These are phyloP conservation scores for Rachycentron canadum DNA, from an alignment of 2,797 vertebrate species.

Conservation along the genomic window DNA sequence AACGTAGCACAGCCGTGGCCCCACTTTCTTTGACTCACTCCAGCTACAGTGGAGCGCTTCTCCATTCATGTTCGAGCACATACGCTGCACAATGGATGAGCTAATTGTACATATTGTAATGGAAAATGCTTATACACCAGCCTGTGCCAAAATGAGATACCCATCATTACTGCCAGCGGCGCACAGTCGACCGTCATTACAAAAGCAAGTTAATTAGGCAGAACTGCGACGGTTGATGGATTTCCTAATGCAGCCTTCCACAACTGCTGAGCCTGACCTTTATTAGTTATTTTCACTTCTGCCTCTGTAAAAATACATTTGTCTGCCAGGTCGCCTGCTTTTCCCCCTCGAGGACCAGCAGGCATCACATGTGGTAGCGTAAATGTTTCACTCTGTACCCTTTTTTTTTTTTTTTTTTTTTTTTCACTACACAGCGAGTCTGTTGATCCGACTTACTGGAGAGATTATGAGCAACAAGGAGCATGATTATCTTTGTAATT, in stretches of 20 bases:
- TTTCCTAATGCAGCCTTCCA: neutral
- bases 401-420: neutral
- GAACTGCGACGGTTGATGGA: neutral
- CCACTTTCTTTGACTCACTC: neutral
- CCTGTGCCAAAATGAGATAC: neutral
- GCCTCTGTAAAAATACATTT: neutral
- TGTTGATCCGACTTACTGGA: neutral
- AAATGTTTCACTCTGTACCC: slow-evolving; percentile 35
- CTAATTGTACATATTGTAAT: neutral
- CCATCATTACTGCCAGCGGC: neutral
- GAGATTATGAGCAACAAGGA: slow-evolving; percentile 2
- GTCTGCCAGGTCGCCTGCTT: neutral
- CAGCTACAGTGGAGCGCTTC: neutral
- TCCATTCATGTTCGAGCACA: neutral
- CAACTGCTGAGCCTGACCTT: slow-evolving; percentile 7
- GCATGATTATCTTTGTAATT: neutral
- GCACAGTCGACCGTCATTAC: neutral
- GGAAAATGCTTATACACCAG: neutral
- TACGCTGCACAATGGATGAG: neutral
- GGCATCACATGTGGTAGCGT: neutral
- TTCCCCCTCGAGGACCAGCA: neutral
- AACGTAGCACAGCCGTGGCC: neutral
- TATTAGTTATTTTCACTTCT: neutral
- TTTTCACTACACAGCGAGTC: neutral
- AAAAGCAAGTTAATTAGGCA: slow-evolving; percentile 40